Percentiles rank a stretch among this genome's conserved stretches.
phyloP scores from a whole-genome alignment of 2,113 vertebrate genomes.

The Brevimyrus niger region DNA sequence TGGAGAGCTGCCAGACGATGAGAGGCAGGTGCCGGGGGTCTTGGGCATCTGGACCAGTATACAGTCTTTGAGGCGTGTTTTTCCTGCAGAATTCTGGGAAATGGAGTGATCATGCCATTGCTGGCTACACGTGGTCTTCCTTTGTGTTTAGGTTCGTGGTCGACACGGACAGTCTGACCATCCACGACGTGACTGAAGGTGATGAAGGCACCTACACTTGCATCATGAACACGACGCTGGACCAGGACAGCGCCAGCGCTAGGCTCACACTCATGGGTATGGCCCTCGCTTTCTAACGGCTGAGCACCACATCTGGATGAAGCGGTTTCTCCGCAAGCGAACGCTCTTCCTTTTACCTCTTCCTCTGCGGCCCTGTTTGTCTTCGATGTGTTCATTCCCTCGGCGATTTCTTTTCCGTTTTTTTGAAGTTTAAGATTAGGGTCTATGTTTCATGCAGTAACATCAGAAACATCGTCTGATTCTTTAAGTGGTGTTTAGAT shows the following conservation, averaged over 20 bases:
- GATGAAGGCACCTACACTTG: conserved; percentile 88
- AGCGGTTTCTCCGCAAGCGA: not conserved
- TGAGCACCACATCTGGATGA: not conserved
- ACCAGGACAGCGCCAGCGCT: conserved; percentile 84
- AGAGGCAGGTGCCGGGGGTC: conserved; percentile 60
- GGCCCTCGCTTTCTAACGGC: not conserved
- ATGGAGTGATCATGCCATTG: not conserved
- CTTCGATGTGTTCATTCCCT: not conserved
- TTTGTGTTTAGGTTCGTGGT: conserved; percentile 65
- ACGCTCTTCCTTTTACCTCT: not conserved
- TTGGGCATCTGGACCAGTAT: not conserved
- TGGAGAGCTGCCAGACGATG: conserved; percentile 68
- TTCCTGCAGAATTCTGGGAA: not conserved
- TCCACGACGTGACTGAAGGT: conserved; percentile 68
- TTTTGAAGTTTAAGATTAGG: not conserved
- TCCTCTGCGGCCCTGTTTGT: not conserved
- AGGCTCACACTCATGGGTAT: conserved; percentile 86
- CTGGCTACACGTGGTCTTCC: not conserved
- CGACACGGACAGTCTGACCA: conserved; percentile 71
- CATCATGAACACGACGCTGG: conserved; percentile 83
- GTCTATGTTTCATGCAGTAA: not conserved
- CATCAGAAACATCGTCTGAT: not conserved
- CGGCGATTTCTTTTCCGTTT: not conserved
- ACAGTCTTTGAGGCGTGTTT: not conserved
- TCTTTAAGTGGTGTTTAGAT: not conserved